These are phyloP conservation scores for Polyommatus icarus DNA, from an alignment of 2,888 invertebrate genomes.

Conservation along the genomic window DNA sequence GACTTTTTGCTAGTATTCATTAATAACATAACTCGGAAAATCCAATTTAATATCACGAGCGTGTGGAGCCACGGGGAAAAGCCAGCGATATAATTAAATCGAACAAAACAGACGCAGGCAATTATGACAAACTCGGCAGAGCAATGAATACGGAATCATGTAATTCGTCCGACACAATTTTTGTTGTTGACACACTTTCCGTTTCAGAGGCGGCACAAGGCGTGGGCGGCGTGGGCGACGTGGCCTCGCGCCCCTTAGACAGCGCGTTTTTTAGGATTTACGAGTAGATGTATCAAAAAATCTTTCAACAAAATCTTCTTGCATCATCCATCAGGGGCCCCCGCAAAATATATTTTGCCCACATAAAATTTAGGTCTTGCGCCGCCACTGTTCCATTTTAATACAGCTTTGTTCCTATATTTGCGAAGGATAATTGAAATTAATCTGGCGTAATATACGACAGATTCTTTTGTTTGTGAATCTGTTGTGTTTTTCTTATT, in stretches of 20 bases:
- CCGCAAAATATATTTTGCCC: no score
- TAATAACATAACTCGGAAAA: no score
- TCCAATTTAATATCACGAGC: background rate
- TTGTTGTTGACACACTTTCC: background rate
- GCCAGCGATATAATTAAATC: constrained; percentile 16
- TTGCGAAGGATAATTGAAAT: constrained; percentile 12
- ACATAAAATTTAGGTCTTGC: no score
- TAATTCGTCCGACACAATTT: constrained; percentile 9
- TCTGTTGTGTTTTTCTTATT: background rate
- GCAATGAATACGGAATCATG: constrained; percentile 13
- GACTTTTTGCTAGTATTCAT: no score
- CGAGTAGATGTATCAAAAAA: no score
- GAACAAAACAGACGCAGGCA: constrained; percentile 12
- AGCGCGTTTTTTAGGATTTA: no score
- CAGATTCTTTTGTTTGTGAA: background rate
- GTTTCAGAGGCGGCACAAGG: background rate
- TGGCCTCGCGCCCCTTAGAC: no score
- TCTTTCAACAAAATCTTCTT: no score
- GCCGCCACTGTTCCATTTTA: background rate
- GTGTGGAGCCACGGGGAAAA: background rate
- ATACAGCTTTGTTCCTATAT: constrained; percentile 10
- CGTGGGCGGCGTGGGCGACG: no score
- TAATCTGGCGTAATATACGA: background rate
- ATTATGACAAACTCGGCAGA: background rate
- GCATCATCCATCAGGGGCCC: no score